Base-by-base conservation (phyloP, 2,888 invertebrate genomes). In the Nomada fucata region DNA sequence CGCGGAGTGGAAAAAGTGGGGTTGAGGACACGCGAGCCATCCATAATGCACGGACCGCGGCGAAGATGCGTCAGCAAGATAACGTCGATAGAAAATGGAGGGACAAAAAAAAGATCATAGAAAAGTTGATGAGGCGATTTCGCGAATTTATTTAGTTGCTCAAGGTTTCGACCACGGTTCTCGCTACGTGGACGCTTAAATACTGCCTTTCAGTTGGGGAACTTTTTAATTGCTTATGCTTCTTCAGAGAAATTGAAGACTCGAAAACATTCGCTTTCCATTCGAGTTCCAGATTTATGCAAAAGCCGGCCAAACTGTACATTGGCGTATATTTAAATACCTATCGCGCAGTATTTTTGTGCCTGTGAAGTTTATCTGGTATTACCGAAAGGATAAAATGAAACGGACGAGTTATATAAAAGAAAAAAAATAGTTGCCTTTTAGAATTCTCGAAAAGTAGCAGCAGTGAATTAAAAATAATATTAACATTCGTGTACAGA, bases 1-100 rank as follows among this genome's bases (percentile, higher is more conserved):
- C 72, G 80, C 65, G 60, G 77, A 68, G 79, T 61, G 57, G 83
- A 76, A 85, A 88, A 86, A 82, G 88, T 84, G 83, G 89, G 83
- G 89, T 75, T 87, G 85, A 87, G 84, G 90, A 91, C 93, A 93
- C 93, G 93, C 93, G 92, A 93, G 90, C 90, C 89, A 93, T 93
- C 91, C 92, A 93, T 93, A 93, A 93, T 93, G 92, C 91, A 92
- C 90, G 84, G 89, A 85, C 84, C 87, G 88, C 87, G 84, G 83
- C 82, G 67, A 86, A 92, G 93, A 93, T 93, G 91, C 90, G 88
- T 86, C 89, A 84, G 85, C 85, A 85, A 92, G 93, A 93, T 93
- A 93, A 92, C 89, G 91, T 86, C 89, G 82, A 89, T 89, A 81
- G 87, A 90, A 88, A 88, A 89, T 82, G 84, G 79, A 77, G 71